Evolutionary conservation across 92 coral and sea anemone species (phyloP), one percentile per base, ranked within the genome.

Genomic region (Porites divaricata): DNA sequence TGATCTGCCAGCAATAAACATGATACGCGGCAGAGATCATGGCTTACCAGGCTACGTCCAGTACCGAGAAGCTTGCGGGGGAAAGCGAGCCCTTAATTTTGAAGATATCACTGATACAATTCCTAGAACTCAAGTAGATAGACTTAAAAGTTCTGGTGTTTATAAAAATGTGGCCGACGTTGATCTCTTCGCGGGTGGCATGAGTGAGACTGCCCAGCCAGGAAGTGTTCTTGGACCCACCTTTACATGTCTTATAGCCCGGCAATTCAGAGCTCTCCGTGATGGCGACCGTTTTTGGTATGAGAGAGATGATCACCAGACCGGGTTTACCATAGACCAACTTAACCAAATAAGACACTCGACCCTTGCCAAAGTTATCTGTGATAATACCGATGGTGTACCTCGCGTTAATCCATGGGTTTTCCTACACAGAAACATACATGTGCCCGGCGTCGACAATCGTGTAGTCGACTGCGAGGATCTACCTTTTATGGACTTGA

Each of bases 241-340:
- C 15, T 80, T 80, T 67, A 61, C 86, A n/a, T 63, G 69, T 13
- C 51, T 86, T 61, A 19, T 86, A 7, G 59, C 62, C 14, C 50
- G 28, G 56, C 23, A 62, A 16, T 79, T 80, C 58, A 28, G 19
- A 21, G 63, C 15, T 22, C 50, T 70, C n/a, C 83, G 90, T 14
- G 12, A 11, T 0, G 90, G 81, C 2, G 90, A 86, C 24, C 85
- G 90, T 14, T 80, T 63, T 59, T 86, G 90, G 90, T 86, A 86
- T 35, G 90, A 86, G 62, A 80, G 80, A 21, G 41, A 57, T 59
- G 49, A 79, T 64, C 66, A 8, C 7, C 1, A 0, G n/a, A 50
- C 74, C 1, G 89, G 79, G 9, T 86, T 86, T 41, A 86, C 66
- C 5, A 0, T 10, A 8, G 57, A 13, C 1, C 85, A 79, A 25